Conservation (phyloP, 2,797 vertebrate species). For the Falco columbarius region DNA sequence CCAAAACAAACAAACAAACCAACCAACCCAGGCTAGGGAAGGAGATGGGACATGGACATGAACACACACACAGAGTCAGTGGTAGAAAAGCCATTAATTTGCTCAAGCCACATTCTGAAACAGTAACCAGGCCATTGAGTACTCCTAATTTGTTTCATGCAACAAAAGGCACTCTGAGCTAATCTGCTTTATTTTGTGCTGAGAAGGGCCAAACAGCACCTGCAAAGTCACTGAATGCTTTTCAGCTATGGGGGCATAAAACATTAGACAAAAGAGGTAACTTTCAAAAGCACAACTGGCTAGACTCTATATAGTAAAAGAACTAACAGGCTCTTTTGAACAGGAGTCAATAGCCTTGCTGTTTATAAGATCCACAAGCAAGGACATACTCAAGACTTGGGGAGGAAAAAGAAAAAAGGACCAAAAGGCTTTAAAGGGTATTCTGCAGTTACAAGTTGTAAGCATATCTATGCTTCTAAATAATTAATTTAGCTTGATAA, state of each 20-base stretch:
- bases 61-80: background rate
- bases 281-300: background rate
- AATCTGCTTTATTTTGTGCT: background rate
- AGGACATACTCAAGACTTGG: background rate
- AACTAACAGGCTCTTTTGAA: background rate
- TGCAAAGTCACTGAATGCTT: background rate
- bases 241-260: background rate
- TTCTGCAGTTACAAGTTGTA: background rate
- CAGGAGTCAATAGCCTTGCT: background rate
- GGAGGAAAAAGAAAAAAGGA: background rate
- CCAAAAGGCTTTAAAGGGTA: background rate
- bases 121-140: background rate
- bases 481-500: background rate
- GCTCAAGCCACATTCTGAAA: background rate
- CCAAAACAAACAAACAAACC: background rate
- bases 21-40: background rate
- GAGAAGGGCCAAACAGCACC: background rate
- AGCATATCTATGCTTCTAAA: background rate
- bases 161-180: background rate
- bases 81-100: background rate
- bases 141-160: background rate
- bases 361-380: background rate
- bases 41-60: background rate
- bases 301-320: background rate
- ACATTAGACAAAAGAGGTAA: constrained; percentile 1